Base-by-base conservation (phyloP, 1,140 invertebrate genomes). In the Dryas iulia region DNA sequence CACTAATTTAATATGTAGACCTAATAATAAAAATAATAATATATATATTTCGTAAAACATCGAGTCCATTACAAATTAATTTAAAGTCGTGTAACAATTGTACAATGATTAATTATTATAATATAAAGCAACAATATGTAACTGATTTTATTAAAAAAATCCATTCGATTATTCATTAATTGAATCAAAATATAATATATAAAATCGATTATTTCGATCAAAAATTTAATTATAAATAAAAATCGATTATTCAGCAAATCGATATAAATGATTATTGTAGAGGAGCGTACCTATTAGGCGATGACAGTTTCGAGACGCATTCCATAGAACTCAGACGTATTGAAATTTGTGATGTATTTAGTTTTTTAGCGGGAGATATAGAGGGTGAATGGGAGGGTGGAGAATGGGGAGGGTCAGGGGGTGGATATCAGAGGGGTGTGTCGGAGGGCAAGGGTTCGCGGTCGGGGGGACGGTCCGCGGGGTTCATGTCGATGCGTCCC, bases 401-500 rank as follows among this genome's bases (percentile, higher is more conserved):
- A n/a, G n/a, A n/a, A 28, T 59, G 47, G 56, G 69, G 72, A 21
- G 72, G 73, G 62, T 80, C 74, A 63, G 76, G 78, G 25, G 33
- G 62, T 59, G 59, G n/a, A 14, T 56, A 76, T 86, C 82, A 88
- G 64, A 87, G 84, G n/a, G 79, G 81, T 23, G 88, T 87, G 73
- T 86, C 87, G 30, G 76, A 66, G 25, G 66, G 72, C 54, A 72
- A 66, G 24, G 59, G 70, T 64, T 66, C 70, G 61, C 69, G 69
- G 66, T 73, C 71, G 60, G 62, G 52, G 53, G 68, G 18, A 54
- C 66, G 63, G 28, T 84, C 82, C 30, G 83, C 88, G 1, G 93
- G 93, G 66, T 94, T 93, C 75, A 94, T 94, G 72, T 94, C 93
- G 64, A 97, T 97, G 66, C 94, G 95, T 28, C 95, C 94, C 12